Evolutionary conservation across 1,140 invertebrate species (phyloP).

Genomic region (Lamellibrachia luymesi): DNA sequence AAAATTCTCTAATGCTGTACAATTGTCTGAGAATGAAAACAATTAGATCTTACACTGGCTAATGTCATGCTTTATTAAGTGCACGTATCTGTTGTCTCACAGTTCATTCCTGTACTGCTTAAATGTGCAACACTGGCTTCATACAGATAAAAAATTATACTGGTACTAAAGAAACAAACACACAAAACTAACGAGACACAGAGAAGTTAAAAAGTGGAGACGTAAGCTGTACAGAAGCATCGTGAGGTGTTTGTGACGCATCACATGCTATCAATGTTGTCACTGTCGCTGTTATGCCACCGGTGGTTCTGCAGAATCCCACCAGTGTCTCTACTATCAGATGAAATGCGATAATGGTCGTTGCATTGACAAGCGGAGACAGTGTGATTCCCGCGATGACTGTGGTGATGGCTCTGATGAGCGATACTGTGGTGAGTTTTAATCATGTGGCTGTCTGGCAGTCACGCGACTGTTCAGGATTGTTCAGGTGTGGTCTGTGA

Average conservation of each 20-base stretch:
- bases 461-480: neutral
- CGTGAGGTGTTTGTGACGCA: neutral
- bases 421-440: constrained; percentile 22
- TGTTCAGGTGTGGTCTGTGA: neutral
- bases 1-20: no score
- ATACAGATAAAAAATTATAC: neutral
- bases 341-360: constrained; percentile 23
- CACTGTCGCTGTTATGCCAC: neutral
- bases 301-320: neutral
- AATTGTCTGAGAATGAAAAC: neutral
- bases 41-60: neutral
- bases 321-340: constrained; percentile 11
- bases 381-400: constrained; percentile 73
- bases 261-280: neutral
- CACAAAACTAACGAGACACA: neutral
- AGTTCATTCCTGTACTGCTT: neutral
- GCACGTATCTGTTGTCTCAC: neutral
- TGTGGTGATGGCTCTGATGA: constrained; percentile 63
- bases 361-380: constrained; percentile 21
- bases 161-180: neutral
- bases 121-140: neutral
- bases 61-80: neutral
- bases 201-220: neutral
- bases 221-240: neutral
- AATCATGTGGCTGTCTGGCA: neutral